Evolutionary conservation across 2,888 invertebrate species (phyloP).

Genomic region (Deroplatys truncata): DNA sequence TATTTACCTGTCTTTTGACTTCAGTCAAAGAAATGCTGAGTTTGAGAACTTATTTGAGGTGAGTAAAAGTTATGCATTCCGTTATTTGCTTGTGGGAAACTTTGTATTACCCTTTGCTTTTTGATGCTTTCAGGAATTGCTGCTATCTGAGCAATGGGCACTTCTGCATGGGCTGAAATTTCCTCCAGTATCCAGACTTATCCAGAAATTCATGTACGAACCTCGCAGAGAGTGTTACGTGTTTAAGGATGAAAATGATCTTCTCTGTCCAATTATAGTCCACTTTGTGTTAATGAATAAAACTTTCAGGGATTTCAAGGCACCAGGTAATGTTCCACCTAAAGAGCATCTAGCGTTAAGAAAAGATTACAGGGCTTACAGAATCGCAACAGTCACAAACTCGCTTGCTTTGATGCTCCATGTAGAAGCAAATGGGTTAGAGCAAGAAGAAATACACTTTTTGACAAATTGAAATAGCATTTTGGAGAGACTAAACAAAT

Average conservation of each 20-base stretch:
- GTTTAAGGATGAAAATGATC: constrained; percentile 43
- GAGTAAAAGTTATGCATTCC: not conserved
- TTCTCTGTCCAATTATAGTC: constrained; percentile 44
- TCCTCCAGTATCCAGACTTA: constrained; percentile 44
- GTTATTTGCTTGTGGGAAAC: too few relatives aligned
- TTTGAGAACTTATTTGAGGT: constrained; percentile 44
- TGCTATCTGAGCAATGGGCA: constrained; percentile 47
- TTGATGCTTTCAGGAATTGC: constrained; percentile 40
- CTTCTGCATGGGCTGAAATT: constrained; percentile 43
- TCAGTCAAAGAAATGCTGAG: constrained; percentile 43
- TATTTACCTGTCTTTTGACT: constrained; percentile 46
- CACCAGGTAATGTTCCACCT: constrained; percentile 39
- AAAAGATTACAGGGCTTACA: too few relatives aligned
- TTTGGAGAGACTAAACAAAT: too few relatives aligned
- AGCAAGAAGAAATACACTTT: too few relatives aligned
- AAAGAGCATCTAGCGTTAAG: too few relatives aligned
- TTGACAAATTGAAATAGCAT: too few relatives aligned
- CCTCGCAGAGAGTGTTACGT: constrained; percentile 45
- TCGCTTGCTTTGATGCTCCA: too few relatives aligned
- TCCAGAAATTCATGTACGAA: constrained; percentile 39
- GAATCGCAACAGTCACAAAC: too few relatives aligned
- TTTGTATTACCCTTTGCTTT: not conserved
- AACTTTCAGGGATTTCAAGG: constrained; percentile 41
- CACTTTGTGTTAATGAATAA: constrained; percentile 46
- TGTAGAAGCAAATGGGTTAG: too few relatives aligned